Evolutionary conservation across 2,113 vertebrate species (phyloP).

Genomic region (sheep (Ovis aries)): DNA sequence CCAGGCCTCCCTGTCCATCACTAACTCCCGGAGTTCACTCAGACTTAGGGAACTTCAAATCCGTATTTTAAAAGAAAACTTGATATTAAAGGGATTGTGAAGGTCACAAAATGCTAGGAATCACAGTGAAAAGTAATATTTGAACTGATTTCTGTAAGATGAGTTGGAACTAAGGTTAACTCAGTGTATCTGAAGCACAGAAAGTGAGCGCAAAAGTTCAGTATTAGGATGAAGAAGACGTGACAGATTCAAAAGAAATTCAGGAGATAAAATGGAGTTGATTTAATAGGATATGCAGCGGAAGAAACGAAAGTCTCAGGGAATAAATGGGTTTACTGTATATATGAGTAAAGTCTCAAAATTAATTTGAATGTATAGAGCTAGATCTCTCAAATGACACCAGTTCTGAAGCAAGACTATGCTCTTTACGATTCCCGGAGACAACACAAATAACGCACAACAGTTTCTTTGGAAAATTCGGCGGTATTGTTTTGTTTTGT

Average conservation of each 20-base stretch:
- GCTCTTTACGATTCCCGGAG: not conserved
- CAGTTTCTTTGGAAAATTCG: not conserved
- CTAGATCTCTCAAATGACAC: not conserved
- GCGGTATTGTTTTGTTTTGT: too few species aligned
- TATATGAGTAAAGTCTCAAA: not conserved
- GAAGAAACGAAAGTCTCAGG: not conserved
- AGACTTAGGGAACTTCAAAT: not conserved
- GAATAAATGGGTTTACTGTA: not conserved
- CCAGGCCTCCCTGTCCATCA: too few species aligned
- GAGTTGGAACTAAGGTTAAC: not conserved
- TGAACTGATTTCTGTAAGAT: not conserved
- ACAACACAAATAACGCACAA: not conserved
- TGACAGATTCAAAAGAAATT: not conserved
- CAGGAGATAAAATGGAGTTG: not conserved
- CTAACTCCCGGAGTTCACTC: too few species aligned
- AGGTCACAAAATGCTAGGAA: not conserved
- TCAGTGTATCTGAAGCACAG: not conserved
- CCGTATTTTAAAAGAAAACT: not conserved
- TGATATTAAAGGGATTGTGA: not conserved
- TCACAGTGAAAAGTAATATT: not conserved
- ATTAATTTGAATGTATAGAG: not conserved
- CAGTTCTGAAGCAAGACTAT: not conserved
- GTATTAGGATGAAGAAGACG: accelerated
- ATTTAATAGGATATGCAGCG: not conserved
- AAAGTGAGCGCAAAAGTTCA: not conserved